Base-by-base conservation (phyloP, 2,797 vertebrate species). In the Onychomys leucogaster region DNA sequence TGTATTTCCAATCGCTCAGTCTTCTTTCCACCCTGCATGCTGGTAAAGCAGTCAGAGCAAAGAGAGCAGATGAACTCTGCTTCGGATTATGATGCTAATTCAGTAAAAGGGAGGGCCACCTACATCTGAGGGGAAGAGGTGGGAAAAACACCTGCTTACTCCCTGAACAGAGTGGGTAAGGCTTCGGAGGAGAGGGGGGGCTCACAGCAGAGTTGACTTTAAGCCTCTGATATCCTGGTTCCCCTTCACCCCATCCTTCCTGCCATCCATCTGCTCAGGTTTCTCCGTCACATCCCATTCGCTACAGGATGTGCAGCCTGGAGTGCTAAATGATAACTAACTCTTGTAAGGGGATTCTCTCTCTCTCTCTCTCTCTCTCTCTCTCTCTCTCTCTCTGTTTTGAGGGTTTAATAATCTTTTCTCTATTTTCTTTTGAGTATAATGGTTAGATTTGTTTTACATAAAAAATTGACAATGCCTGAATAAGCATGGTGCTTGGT, bases 401-500 rank as follows among this genome's bases (percentile, higher is more conserved):
- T 34, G 2, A 25, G 27, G 25, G 52, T 90, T 80, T 76, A 13
- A 32, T 17, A 81, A 14, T 37, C 9, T 92, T 80, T 83, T 52
- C 52, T 69, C 2, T 49, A 34, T 80, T 80, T 77, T 65, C 17
- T 93, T 83, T 71, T 29, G 61, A 83, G 89, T 89, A 67, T 85
- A 78, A 83, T 67, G 63, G 3, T 57, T 89, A 27, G 41, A 41
- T 94, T 73, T 84, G 55, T 83, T 96, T 94, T 65, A 52, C 12
- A 90, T 65, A 37, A 85, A 82, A 83, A 88, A 88, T 75, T 86
- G 65, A 55, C 34, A 92, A 23, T 55, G 81, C 29, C 2, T 29
- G 82, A 85, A 76, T 37, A 57, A 2, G 6, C n/a, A n/a, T 19
- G 37, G 46, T 55, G 6, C 23, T 55, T 73, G 37, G 29, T 91